Conservation (phyloP, 2,888 invertebrate genomes). For the Latrodectus hesperus region DNA sequence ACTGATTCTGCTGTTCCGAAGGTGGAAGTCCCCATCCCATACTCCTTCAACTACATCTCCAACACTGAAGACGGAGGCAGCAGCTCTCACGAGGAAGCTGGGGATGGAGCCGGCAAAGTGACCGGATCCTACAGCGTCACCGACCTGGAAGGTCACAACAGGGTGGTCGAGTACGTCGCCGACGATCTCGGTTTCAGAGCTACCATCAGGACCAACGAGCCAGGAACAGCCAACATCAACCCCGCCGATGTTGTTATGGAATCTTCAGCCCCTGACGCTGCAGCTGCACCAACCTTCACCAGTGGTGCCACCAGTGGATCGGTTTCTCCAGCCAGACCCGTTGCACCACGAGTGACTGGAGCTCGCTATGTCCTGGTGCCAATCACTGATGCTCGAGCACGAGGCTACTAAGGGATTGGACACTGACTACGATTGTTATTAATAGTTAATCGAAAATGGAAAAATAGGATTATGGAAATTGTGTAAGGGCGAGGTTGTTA, state of each 20-base stretch:
- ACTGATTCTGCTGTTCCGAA: not conserved
- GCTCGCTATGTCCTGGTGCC: not conserved
- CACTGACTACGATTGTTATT: no score
- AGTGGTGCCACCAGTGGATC: not conserved
- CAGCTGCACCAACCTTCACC: not conserved
- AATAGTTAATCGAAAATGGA: no score
- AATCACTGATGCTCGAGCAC: not conserved
- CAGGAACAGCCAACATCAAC: slow-evolving; percentile 67
- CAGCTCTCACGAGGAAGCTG: slow-evolving; percentile 56
- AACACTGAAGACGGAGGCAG: slow-evolving; percentile 59
- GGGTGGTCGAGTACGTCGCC: slow-evolving; percentile 70
- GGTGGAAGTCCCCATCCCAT: slow-evolving; percentile 46
- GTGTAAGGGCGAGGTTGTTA: no score
- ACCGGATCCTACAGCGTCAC: slow-evolving; percentile 69
- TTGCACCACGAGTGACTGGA: not conserved
- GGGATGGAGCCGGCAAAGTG: slow-evolving; percentile 69
- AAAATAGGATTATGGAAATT: no score
- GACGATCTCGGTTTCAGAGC: slow-evolving; percentile 70
- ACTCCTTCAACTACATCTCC: slow-evolving; percentile 62
- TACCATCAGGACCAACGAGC: slow-evolving; percentile 69
- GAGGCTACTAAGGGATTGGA: no score
- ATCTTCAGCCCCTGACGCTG: slow-evolving; percentile 17
- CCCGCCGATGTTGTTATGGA: slow-evolving; percentile 51
- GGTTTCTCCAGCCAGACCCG: not conserved
- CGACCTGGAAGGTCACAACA: slow-evolving; percentile 68